Base-by-base conservation (phyloP, 2,888 invertebrate genomes). In the Orchestes rusci region DNA sequence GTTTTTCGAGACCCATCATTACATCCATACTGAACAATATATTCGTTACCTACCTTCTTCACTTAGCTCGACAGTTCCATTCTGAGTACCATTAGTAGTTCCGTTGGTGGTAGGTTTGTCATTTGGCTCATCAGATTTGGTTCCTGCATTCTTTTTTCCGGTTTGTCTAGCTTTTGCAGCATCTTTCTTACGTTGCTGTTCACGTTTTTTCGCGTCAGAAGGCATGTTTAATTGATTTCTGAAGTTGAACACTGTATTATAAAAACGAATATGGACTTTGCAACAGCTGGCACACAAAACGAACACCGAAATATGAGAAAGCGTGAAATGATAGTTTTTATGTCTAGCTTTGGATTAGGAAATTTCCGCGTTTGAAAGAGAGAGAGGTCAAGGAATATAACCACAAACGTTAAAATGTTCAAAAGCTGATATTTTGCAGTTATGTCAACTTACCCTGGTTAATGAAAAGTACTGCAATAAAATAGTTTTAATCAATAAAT, bases 141-240 rank as follows among this genome's bases (percentile, higher is more conserved):
- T 74, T 70, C 52, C 51, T 10, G 5, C 7, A 5, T 7, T 10
- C 53, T 70, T 71, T 56, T 70, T 71, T 8, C 63, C 67, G 46
- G 60, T 54, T 56, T 74, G 75, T 46, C 85, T 79, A 50, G 79
- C 81, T 64, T 84, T 87, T 3, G 89, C 86, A 40, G 91, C 90
- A 56, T 94, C 95, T 68, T 97, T 99, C 71, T 97, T 99, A 70
- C 93, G 92, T 65, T 91, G 91, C 65, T 91, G 93, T 67, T 95
- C 87, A 66, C 93, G 91, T 77, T 99, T 97, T 72, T 99, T 97
- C 23, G 95, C 84, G 72, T 97, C 97, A 60, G 99, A 99, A 68
- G 99, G 96, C 99, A 99, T 99, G 57, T 45, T 55, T 18, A 28
- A 48, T n/a, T n/a, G n/a, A n/a, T n/a, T n/a, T n/a, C n/a, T n/a